phyloP scores from a whole-genome alignment of 2,113 vertebrate genomes.

The Pseudonaja textilis region DNA sequence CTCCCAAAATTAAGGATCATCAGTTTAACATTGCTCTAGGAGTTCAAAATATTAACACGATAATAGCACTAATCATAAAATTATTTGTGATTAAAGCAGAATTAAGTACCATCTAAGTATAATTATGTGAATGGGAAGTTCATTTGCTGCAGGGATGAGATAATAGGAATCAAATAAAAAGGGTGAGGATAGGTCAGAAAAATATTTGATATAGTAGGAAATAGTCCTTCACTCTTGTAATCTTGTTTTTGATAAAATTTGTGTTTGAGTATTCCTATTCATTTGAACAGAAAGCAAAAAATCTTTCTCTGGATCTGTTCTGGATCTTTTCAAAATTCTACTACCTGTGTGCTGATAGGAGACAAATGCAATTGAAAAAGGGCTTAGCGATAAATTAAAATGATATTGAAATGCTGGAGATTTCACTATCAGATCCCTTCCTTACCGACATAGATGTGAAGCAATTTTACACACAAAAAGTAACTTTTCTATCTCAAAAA shows the following conservation, averaged over 20 bases:
- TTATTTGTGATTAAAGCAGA: conserved; percentile 43
- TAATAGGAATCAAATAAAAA: conserved; percentile 41
- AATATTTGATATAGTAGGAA: conserved; percentile 34
- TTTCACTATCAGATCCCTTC: conserved; percentile 45
- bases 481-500: conserved; percentile 44
- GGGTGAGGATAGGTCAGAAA: conserved; percentile 9
- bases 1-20: conserved; percentile 13
- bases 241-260: conserved; percentile 32
- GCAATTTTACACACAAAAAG: conserved; percentile 62
- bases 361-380: conserved; percentile 39
- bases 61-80: conserved; percentile 43
- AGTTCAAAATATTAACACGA: conserved; percentile 28
- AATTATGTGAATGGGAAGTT: conserved; percentile 47
- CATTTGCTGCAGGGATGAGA: conserved; percentile 30
- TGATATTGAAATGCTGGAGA: conserved; percentile 66
- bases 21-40: conserved; percentile 13
- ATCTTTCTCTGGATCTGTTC: conserved; percentile 35
- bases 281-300: conserved; percentile 33
- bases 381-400: conserved; percentile 69
- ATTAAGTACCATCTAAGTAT: conserved; percentile 48
- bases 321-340: conserved; percentile 42
- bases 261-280: conserved; percentile 44
- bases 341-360: conserved; percentile 53
- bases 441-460: conserved; percentile 21
- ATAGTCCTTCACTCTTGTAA: conserved; percentile 1